Evolutionary conservation across 2,888 invertebrate genomes (phyloP).

Genomic region (Ophioninae sp.): DNA sequence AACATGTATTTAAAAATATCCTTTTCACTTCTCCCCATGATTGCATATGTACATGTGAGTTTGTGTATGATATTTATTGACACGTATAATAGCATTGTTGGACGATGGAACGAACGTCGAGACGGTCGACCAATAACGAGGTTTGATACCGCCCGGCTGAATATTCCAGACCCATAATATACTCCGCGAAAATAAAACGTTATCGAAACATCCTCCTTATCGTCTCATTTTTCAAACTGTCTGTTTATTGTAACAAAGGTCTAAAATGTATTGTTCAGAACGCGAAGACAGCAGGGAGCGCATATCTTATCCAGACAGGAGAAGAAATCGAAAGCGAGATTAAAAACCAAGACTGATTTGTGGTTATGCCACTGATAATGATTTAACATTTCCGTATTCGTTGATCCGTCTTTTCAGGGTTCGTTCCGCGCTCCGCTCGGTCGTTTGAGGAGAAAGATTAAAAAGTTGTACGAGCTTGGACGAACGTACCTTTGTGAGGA

Average conservation of each 20-base stretch:
- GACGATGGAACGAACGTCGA: not conserved
- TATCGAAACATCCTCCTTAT: not conserved
- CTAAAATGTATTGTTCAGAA: not conserved
- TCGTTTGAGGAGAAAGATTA: not conserved
- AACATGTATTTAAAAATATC: too few species aligned
- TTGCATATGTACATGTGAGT: not conserved
- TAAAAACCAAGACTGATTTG: not conserved
- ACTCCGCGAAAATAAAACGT: not conserved
- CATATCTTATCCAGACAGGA: not conserved
- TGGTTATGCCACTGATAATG: not conserved
- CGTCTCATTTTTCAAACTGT: not conserved
- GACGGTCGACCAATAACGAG: not conserved
- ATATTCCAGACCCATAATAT: not conserved
- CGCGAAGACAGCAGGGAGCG: not conserved
- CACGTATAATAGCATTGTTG: not conserved
- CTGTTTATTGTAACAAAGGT: not conserved
- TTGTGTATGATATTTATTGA: not conserved
- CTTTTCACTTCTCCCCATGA: too few species aligned
- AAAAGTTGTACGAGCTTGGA: not conserved
- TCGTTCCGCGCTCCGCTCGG: not conserved
- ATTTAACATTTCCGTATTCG: not conserved
- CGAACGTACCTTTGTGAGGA: conserved; percentile 85
- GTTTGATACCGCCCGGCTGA: not conserved
- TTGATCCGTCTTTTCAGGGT: not conserved
- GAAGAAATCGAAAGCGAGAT: not conserved